Evolutionary conservation across 2,797 vertebrate species (phyloP), one percentile per base, ranked within the genome.

Genomic region (Bradypodion ventrale): DNA sequence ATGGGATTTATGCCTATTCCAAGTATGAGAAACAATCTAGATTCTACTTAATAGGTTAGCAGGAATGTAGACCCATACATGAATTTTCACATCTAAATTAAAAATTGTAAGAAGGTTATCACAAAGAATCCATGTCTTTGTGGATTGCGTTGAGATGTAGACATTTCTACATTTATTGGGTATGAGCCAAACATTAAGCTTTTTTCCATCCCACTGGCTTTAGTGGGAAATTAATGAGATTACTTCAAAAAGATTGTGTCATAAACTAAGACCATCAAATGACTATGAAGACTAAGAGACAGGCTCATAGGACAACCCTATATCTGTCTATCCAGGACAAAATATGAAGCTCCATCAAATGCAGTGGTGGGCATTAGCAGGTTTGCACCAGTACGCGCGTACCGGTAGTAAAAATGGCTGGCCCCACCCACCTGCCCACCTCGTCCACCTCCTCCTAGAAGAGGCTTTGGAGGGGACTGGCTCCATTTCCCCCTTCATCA

Each of bases 81-180:
- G 19, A 85, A 7, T 52, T n/a, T 40, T 65, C 35, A 19, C 16
- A 59, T 27, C 10, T 44, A 49, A 66, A 83, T 10, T 12, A 49
- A 62, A 63, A 42, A 21, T 35, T 19, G 42, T 32, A 40, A 84
- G 13, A 29, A 25, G 2, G 63, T 78, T 56, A 52, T 46, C 21
- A 37, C 59, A 32, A 56, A 56, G 52, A 73, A 16, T 29, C 19
- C 23, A 72, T 5, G 4, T 35, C n/a, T 80, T 86, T 68, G 78
- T 37, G 10, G 75, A 78, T n/a, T 60, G n/a, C 42, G 40, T 73
- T 75, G 63, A 63, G 27, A 87, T 65, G 10, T 73, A 84, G 70
- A 6, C 56, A 78, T 32, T 66, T 19, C 42, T 44, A 60, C 46
- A 56, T 63, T 42, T 40, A 40, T n/a, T 74, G 40, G 32, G 27